Base-by-base conservation (phyloP, 2,797 vertebrate species). In the Agapornis canus region DNA sequence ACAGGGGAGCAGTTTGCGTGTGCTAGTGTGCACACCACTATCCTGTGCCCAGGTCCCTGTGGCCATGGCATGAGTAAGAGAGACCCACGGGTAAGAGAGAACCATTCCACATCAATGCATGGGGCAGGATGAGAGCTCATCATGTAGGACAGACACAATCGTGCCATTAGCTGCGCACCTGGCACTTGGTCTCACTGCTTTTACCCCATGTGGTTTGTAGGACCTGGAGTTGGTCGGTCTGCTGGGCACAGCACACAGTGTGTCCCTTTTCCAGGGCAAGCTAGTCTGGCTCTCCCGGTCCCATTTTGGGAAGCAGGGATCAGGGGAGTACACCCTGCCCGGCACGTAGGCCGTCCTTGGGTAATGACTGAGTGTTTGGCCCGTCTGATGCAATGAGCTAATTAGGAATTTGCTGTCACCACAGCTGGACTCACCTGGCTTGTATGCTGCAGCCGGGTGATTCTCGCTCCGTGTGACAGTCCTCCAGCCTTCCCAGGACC, bases 361-460 rank as follows among this genome's bases (percentile, higher is more conserved):
- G 87, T 95, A 94, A 92, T 92, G 92, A 92, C 91, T 82, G 66
- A 92, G 76, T 65, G 29, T 88, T 81, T 90, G 91, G 73, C 77
- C 1, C 0, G 45, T 66, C 87, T 96, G 95, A 94, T 72, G 89
- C 94, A 94, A 95, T 64, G 89, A 94, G 79, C 92, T 91, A 94
- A 97, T 94, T 94, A 97, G 95, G 91, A 94, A 90, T 86, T 94
- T 90, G 73, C 85, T 68, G 89, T 79, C 92, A 89, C 85, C 87
- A 70, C 85, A 92, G 91, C 94, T 96, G 95, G 95, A 91, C 86
- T 97, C 75, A 97, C 92, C 95, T 97, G 94, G 92, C 82, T 79
- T 86, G 19, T 32, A 13, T 0, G 0, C 73, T 52, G 37, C n/a
- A 56, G 70, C 60, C 4, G 52, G 82, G 48, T 96, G 94, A 92